phyloP scores from a whole-genome alignment of 2,888 invertebrate species.

The Platycheirus rosarum region DNA sequence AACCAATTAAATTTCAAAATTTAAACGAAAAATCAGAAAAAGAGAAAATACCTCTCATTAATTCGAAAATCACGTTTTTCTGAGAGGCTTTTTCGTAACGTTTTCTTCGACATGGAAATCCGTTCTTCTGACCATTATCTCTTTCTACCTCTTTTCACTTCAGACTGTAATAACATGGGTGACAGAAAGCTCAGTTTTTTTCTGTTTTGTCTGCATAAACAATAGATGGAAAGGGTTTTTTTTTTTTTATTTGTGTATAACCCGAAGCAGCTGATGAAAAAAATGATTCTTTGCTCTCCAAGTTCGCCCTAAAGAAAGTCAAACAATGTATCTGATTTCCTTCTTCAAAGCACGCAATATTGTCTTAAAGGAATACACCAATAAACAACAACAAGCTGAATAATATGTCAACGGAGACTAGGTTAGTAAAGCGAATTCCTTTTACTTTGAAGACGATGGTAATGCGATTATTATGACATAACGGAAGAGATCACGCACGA shows the following conservation, averaged over 20 bases:
- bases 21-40: slow-evolving; percentile 46
- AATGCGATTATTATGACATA: slow-evolving; percentile 57
- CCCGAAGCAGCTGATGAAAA: slow-evolving; percentile 21
- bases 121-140: slow-evolving; percentile 41
- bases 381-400: slow-evolving; percentile 18
- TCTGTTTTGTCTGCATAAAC: not conserved
- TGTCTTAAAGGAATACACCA: slow-evolving; percentile 7
- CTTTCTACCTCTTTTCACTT: slow-evolving; percentile 3
- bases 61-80: slow-evolving; percentile 69
- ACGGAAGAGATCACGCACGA: slow-evolving; percentile 66
- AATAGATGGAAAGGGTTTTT: slow-evolving; percentile 42
- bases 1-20: slow-evolving; percentile 48
- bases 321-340: slow-evolving; percentile 59
- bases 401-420: slow-evolving; percentile 60
- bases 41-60: slow-evolving; percentile 68
- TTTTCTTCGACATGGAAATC: slow-evolving; percentile 62
- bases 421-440: slow-evolving; percentile 67
- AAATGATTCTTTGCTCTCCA: slow-evolving; percentile 21
- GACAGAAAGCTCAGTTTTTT: slow-evolving; percentile 50
- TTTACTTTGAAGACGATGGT: slow-evolving; percentile 37
- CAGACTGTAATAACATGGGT: slow-evolving; percentile 44
- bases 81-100: slow-evolving; percentile 56
- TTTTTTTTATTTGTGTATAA: slow-evolving; percentile 14
- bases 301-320: slow-evolving; percentile 62
- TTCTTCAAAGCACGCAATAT: slow-evolving; percentile 51